A percentile compares a stretch with the other conserved stretches of the same genome.
Conservation (phyloP, 2,797 vertebrate species). For the Muscicapa striata region DNA sequence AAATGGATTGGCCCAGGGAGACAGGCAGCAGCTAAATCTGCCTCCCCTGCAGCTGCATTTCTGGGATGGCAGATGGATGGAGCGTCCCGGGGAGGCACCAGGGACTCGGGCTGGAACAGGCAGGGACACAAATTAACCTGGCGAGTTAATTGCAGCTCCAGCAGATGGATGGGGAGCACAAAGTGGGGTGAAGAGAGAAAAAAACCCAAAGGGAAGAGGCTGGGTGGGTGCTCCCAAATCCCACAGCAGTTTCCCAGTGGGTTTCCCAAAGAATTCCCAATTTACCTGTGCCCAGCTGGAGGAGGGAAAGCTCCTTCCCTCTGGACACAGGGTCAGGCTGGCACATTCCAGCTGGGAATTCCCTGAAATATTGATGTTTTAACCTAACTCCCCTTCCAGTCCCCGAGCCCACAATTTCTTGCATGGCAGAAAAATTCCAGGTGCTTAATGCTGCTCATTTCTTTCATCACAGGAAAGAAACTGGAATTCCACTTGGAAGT, state of each 20-base stretch:
- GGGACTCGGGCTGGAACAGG: conserved; percentile 37
- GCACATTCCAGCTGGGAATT: not conserved
- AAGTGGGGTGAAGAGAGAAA: too few relatives aligned
- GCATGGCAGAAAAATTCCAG: not conserved
- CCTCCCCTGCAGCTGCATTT: conserved; percentile 40
- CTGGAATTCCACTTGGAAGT: not conserved
- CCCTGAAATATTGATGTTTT: not conserved
- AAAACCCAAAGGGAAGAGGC: not conserved
- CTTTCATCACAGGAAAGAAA: not conserved
- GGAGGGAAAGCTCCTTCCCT: not conserved
- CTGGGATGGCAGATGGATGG: conserved; percentile 69
- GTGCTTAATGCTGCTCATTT: not conserved
- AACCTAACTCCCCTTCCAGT: not conserved
- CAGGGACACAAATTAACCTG: conserved; percentile 41
- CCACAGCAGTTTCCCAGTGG: not conserved
- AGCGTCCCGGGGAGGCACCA: conserved; percentile 32
- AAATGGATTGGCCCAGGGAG: conserved; percentile 56
- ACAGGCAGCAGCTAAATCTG: conserved; percentile 32
- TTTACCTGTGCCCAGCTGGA: not conserved
- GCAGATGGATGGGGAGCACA: not conserved
- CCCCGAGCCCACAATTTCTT: not conserved
- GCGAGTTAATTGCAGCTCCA: not conserved
- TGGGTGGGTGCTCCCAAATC: not conserved
- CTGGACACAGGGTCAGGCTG: not conserved
- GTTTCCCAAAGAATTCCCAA: not conserved